phyloP scores from a whole-genome alignment of 2,888 invertebrate species.

The Rotaria socialis region DNA sequence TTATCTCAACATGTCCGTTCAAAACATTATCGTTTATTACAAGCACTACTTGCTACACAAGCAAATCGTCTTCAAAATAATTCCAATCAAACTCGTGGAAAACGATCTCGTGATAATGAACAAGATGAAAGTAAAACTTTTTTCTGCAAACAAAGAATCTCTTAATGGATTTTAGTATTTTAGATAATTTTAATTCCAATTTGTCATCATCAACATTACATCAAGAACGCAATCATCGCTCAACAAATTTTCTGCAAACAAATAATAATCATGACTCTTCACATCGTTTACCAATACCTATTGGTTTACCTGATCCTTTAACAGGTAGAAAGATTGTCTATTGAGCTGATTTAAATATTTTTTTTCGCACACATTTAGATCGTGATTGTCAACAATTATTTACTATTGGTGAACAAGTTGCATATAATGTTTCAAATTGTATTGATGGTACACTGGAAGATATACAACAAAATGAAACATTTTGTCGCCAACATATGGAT shows the following conservation, averaged over 20 bases:
- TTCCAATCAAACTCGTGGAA: not conserved
- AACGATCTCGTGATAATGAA: conserved; percentile 5
- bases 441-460: conserved; percentile 27
- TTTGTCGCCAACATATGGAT: not conserved
- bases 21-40: conserved; percentile 24
- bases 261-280: not conserved
- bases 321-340: not conserved
- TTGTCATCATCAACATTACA: not conserved
- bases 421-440: conserved; percentile 17
- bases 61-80: not conserved
- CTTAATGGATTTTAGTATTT: not conserved
- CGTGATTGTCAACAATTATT: conserved; percentile 26
- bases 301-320: conserved; percentile 5
- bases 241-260: not conserved
- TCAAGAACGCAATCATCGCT: not conserved
- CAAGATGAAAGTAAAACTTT: conserved; percentile 1
- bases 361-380: not conserved
- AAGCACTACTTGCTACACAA: conserved; percentile 15
- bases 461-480: conserved; percentile 9
- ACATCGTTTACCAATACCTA: not conserved
- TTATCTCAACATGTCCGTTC: conserved; percentile 24
- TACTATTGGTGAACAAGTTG: not conserved
- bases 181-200: not conserved
- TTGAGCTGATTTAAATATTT: no score
- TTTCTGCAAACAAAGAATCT: not conserved